A percentile compares a stretch with the other conserved stretches of the same genome.
phyloP scores from a whole-genome alignment of 2,113 vertebrate genomes.

The Hiodon alosoides region DNA sequence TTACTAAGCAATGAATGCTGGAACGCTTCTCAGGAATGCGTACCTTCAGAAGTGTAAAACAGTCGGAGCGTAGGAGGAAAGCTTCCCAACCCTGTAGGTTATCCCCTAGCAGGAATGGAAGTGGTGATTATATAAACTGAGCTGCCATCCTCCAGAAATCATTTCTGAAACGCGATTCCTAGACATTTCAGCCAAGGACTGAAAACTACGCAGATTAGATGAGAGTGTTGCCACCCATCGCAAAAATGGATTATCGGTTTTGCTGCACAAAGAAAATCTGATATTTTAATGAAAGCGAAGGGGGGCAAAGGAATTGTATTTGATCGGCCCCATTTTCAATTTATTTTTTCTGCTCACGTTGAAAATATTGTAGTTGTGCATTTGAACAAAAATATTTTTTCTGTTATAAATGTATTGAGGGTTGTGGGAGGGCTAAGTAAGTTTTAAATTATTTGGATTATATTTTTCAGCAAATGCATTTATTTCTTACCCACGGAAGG shows the following conservation, averaged over 20 bases:
- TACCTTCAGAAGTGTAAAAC: slow-evolving; percentile 82
- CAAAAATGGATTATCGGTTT: slow-evolving; percentile 18
- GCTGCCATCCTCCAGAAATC: slow-evolving; percentile 32
- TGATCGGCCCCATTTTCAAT: too few species aligned
- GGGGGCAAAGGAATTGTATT: not conserved
- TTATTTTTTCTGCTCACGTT: too few species aligned
- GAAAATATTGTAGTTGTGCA: too few species aligned
- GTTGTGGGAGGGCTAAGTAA: too few species aligned
- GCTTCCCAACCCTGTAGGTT: slow-evolving; percentile 68
- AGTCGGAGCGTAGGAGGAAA: slow-evolving; percentile 88
- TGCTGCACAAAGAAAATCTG: slow-evolving; percentile 7
- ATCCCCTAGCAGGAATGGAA: slow-evolving; percentile 44
- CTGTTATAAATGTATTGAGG: too few species aligned
- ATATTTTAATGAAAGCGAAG: not conserved
- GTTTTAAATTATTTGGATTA: too few species aligned
- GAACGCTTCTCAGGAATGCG: slow-evolving; percentile 73
- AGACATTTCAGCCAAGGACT: not conserved
- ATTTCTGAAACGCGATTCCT: slow-evolving; percentile 12
- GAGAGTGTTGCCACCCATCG: not conserved
- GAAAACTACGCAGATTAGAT: not conserved
- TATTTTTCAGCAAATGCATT: too few species aligned
- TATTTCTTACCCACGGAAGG: too few species aligned
- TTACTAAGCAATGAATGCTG: slow-evolving; percentile 82
- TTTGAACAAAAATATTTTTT: not conserved
- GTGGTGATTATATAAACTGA: slow-evolving; percentile 69